These are phyloP conservation scores for Zhuqinia jingwanae DNA, from an alignment of 2,888 invertebrate species.

Conservation along the genomic window DNA sequence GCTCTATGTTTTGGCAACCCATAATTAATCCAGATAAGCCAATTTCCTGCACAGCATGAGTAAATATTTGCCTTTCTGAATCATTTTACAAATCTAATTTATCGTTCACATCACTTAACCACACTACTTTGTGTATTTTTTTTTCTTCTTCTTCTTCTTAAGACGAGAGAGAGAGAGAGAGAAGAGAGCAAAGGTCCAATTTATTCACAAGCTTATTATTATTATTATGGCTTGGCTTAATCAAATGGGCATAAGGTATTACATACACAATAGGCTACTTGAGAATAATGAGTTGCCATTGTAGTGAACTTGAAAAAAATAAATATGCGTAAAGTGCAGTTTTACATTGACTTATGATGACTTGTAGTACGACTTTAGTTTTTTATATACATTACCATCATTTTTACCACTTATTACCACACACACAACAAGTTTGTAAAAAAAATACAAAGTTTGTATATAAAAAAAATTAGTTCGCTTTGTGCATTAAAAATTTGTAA, in stretches of 20 bases:
- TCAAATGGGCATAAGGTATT: too few relatives aligned
- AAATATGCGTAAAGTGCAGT: not conserved
- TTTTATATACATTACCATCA: not conserved
- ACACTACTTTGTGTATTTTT: not conserved
- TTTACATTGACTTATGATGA: not conserved
- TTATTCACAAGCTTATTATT: too few relatives aligned
- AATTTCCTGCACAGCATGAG: constrained; percentile 78
- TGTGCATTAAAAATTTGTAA: too few relatives aligned
- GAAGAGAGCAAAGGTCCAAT: too few relatives aligned
- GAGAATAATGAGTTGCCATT: not conserved
- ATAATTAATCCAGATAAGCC: constrained; percentile 77
- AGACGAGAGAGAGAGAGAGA: too few relatives aligned
- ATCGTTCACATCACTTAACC: constrained; percentile 64
- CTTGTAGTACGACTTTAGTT: not conserved
- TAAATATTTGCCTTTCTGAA: constrained; percentile 75
- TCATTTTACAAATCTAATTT: constrained; percentile 74
- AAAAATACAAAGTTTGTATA: not conserved
- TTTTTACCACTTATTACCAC: not conserved
- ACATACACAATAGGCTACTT: not conserved
- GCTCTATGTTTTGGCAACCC: constrained; percentile 76
- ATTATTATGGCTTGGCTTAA: too few relatives aligned
- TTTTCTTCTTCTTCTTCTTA: too few relatives aligned
- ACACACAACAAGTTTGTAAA: too few relatives aligned
- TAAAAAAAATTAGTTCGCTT: too few relatives aligned
- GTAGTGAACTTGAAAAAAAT: not conserved